Evolutionary conservation across 2,113 vertebrate genomes (phyloP).

Genomic region (Chlorodrepanis virens): DNA sequence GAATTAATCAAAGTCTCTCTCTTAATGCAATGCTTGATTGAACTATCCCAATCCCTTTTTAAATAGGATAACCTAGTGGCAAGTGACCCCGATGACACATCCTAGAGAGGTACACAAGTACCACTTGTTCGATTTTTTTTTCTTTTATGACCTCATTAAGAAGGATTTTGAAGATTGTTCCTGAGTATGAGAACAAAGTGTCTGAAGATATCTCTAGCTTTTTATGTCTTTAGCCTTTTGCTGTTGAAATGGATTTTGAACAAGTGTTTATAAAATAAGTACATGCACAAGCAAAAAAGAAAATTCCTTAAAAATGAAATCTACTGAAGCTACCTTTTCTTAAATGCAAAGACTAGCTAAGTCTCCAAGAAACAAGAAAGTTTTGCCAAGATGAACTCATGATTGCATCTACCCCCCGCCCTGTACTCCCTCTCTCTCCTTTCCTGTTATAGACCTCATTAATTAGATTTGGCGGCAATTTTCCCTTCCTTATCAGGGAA

Average conservation of each 20-base stretch:
- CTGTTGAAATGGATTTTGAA: constrained; percentile 34
- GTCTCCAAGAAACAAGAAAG: constrained; percentile 52
- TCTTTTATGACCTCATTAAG: constrained; percentile 87
- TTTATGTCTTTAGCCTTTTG: constrained; percentile 67
- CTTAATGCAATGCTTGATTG: constrained; percentile 76
- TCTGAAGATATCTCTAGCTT: constrained; percentile 80
- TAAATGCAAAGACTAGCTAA: background rate
- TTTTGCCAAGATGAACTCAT: constrained; percentile 72
- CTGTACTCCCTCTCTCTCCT: background rate
- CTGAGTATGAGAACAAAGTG: constrained; percentile 87
- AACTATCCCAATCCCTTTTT: constrained; percentile 80
- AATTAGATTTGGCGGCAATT: constrained; percentile 78
- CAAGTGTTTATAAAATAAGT: constrained; percentile 33
- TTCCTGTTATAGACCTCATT: constrained; percentile 70
- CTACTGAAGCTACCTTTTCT: background rate
- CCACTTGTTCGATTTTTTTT: constrained; percentile 75
- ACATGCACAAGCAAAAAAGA: background rate
- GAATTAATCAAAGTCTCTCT: constrained; percentile 83
- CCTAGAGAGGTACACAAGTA: constrained; percentile 76
- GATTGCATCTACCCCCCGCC: background rate
- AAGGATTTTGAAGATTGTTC: constrained; percentile 89
- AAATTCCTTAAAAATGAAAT: constrained; percentile 11
- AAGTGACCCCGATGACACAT: constrained; percentile 75
- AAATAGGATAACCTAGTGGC: constrained; percentile 84
- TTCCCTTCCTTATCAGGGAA: constrained; percentile 69